Evolutionary conservation across 2,113 vertebrate species (phyloP), one percentile per base, ranked within the genome.

Genomic region (Sterrhoptilus dennistouni): DNA sequence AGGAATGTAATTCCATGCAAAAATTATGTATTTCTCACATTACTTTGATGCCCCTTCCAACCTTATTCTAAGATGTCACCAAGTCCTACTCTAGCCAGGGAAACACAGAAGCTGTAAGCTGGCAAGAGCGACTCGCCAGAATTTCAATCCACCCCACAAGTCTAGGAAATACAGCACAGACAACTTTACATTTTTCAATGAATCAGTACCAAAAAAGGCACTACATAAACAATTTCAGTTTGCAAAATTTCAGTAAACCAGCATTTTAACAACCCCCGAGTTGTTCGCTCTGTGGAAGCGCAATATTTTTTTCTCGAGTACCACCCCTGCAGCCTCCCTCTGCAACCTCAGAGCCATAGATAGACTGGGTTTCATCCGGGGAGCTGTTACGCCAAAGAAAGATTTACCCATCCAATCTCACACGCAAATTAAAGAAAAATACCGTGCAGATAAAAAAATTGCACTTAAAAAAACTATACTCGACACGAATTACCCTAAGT

Each of bases 111-210:
- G 15, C 56, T 24, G 5, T 2, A 40, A 27, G 3, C 6, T 8
- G 36, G 52, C 17, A 29, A 66, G 47, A 38, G 38, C 38, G 38
- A 38, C 38, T 38, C 56, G 50, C 11, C 6, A 24, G 4, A 47
- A 54, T 24, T 29, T 56, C 24, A 71, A 5, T 1, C 6, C 18
- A 35, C 22, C 4, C 18, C 12, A 19, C 2, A 28, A 42, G 2
- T 14, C 50, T 13, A 36, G 9, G 61, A 61, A 40, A 76, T 0
- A 0, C 7, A 50, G 25, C 25, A 70, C 25, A 10, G 4, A 1
- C 1, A 31, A 0, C 9, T 3, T 38, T 6, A 19, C 5, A 11
- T 3, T 12, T 22, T 49, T 14, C 9, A 60, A 8, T 0, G 0
- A 8, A 42, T 5, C 8, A 3, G 0, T 1, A 80, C 4, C 7